These are phyloP conservation scores for Myanophis thanlyinensis DNA, from an alignment of 2,113 vertebrate species.

Conservation along the genomic window DNA sequence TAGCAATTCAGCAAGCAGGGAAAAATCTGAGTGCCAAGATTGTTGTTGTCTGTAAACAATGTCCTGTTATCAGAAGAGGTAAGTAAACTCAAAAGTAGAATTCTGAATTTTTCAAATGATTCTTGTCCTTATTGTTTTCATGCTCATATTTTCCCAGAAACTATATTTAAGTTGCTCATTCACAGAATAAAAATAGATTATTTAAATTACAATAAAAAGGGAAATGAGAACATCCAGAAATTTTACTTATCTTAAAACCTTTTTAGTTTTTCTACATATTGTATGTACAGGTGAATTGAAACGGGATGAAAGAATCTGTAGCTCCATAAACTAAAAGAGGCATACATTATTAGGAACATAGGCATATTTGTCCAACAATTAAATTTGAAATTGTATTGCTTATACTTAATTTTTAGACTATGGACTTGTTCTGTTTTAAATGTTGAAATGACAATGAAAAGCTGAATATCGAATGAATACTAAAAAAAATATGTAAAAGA, in stretches of 20 bases:
- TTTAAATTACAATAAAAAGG: not conserved
- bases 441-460: not conserved
- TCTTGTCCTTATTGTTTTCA: not conserved
- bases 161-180: not conserved
- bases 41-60: conserved; percentile 89
- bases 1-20: conserved; percentile 94
- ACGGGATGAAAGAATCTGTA: not conserved
- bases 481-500: not conserved
- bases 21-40: conserved; percentile 96
- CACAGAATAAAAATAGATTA: not conserved
- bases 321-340: not conserved
- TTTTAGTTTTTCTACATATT: not conserved
- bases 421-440: not conserved
- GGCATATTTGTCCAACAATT: not conserved
- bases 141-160: not conserved
- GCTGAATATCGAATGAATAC: not conserved
- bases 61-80: conserved; percentile 92
- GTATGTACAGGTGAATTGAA: not conserved
- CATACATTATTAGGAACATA: not conserved
- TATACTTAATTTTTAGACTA: not conserved
- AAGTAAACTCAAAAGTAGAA: conserved; percentile 51
- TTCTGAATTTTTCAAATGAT: not conserved
- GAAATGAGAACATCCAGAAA: not conserved
- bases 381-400: not conserved
- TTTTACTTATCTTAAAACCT: not conserved